These are phyloP conservation scores for Macrobrachium nipponense DNA, from an alignment of 1,140 invertebrate species.

Conservation along the genomic window DNA sequence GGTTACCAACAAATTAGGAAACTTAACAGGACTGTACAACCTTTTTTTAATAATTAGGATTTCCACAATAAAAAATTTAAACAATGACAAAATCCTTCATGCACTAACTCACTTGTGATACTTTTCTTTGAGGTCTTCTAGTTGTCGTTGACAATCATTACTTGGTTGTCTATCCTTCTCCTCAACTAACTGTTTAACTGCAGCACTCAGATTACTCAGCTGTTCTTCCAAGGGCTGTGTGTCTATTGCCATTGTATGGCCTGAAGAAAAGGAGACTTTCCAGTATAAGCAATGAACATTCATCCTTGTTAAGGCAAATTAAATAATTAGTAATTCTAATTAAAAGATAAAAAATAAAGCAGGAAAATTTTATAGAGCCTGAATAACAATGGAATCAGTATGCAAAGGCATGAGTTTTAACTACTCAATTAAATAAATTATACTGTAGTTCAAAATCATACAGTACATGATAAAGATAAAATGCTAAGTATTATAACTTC, in stretches of 20 bases:
- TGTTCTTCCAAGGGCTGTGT: constrained; percentile 37
- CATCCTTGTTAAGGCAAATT: no score
- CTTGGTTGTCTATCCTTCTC: neutral
- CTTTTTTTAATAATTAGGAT: neutral
- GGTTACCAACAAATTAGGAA: no score
- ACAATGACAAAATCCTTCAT: neutral
- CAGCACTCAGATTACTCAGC: constrained; percentile 26
- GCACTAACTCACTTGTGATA: constrained; percentile 5
- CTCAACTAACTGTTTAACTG: constrained; percentile 26
- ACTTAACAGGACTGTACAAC: no score
- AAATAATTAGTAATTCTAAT: no score
- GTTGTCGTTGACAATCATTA: constrained; percentile 5
- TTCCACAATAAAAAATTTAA: neutral
- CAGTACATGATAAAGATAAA: no score
- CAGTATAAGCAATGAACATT: neutral
- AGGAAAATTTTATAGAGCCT: no score
- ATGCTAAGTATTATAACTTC: neutral
- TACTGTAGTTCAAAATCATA: no score
- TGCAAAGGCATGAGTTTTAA: no score
- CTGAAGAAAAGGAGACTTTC: neutral
- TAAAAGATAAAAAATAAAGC: no score
- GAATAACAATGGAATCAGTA: no score
- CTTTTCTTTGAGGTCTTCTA: constrained; percentile 36
- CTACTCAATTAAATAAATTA: no score
- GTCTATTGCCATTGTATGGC: constrained; percentile 1